A percentile compares a stretch with the other conserved stretches of the same genome.
These are phyloP conservation scores for Whitmania pigra DNA, from an alignment of 1,140 invertebrate genomes.

Conservation along the genomic window DNA sequence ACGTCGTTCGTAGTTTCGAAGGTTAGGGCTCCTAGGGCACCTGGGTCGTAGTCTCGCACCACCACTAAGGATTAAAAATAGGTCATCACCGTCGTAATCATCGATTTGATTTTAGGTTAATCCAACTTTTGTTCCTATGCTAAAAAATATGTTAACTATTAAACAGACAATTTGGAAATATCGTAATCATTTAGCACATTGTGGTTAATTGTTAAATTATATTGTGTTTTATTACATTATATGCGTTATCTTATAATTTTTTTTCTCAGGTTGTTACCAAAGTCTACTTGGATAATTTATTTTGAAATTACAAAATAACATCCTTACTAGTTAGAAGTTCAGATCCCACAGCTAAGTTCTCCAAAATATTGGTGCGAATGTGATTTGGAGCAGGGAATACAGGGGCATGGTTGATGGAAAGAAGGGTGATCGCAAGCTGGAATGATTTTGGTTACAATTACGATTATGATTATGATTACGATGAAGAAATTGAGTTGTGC, in stretches of 20 bases:
- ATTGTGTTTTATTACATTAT: neutral
- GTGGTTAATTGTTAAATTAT: too few relatives aligned
- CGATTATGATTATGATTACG: neutral
- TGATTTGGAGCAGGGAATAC: neutral
- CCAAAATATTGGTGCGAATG: neutral
- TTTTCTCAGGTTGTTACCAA: neutral
- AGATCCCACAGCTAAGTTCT: neutral
- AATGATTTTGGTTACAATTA: neutral
- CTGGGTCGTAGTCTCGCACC: slow-evolving; percentile 17
- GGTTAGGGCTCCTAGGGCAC: slow-evolving; percentile 14
- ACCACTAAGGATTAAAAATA: neutral
- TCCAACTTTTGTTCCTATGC: too few relatives aligned
- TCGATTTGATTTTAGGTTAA: too few relatives aligned
- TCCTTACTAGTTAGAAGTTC: neutral
- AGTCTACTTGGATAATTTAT: neutral
- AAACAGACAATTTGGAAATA: too few relatives aligned
- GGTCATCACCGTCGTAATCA: too few relatives aligned
- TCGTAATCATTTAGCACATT: too few relatives aligned
- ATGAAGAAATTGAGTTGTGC: too few relatives aligned
- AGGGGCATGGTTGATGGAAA: slow-evolving; percentile 14
- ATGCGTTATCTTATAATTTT: neutral
- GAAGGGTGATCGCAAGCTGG: neutral
- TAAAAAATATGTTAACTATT: too few relatives aligned
- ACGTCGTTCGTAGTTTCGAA: slow-evolving; percentile 9
- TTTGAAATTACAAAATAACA: neutral